Evolutionary conservation across 2,113 vertebrate genomes (phyloP), one percentile per base, ranked within the genome.

Genomic region (Pao palembangensis): DNA sequence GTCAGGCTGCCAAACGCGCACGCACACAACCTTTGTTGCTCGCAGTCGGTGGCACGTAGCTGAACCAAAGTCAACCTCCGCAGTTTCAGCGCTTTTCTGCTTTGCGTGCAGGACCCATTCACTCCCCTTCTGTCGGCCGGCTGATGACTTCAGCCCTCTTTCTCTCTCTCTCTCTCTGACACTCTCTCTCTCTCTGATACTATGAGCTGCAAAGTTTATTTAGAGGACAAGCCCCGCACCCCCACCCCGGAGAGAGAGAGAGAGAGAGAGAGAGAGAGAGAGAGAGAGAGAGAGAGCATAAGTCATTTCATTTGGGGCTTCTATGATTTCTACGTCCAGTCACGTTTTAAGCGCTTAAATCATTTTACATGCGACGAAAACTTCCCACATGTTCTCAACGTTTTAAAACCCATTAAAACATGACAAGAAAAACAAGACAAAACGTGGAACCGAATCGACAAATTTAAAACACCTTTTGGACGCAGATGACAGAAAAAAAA

Each of bases 121-220:
- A 87, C 88, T 79, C 78, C 79, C 58, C 78, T 84, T 63, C 68
- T 59, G 73, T 62, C 81, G 79, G 78, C 80, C 86, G 75, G 84
- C 85, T 88, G 87, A 90, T 92, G 88, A 91, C 83, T 91, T 85
- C 86, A 90, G 85, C 88, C 76, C 78, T 82, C 78, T 83, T 75
- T 75, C 85, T 60, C 44, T 78, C 73, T 83, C 80, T 75, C 65
- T 79, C 17, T 71, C 76, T 82, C 75, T 82, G 78, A 80, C 64
- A 60, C 55, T 64, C 61, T 47, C 49, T 69, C 76, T 64, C 69
- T 64, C 66, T 61, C 51, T 55, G 65, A 21, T 42, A 44, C 65
- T 67, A 64, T 64, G 80, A 82, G 82, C 88, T 88, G 61, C 69
- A 87, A 90, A 92, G 90, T 90, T 92, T 90, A 92, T 91, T 91